A percentile compares a stretch with the other conserved stretches of the same genome.
phyloP scores from a whole-genome alignment of 2,888 invertebrate species.

The Oligia strigilis region DNA sequence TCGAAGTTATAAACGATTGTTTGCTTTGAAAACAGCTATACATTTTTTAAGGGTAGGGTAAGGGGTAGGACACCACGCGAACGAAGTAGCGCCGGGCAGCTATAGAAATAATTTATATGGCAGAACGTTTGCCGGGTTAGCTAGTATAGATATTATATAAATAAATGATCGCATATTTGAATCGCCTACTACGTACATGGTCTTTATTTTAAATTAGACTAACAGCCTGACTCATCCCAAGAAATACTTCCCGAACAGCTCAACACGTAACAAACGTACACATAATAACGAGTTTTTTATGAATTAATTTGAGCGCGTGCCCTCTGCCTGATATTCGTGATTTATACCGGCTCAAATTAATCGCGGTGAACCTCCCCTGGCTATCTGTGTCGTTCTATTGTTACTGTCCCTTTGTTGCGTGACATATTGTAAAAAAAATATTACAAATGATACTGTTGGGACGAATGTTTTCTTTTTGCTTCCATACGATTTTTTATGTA shows the following conservation, averaged over 20 bases:
- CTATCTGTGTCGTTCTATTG: slow-evolving; percentile 61
- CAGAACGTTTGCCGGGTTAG: too few species aligned
- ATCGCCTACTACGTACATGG: too few species aligned
- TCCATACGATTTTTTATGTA: neutral
- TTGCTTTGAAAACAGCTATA: neutral
- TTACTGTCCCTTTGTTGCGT: slow-evolving; percentile 57
- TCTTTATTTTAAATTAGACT: neutral
- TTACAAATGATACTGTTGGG: slow-evolving; percentile 37
- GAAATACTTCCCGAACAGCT: slow-evolving; percentile 26
- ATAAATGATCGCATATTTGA: too few species aligned
- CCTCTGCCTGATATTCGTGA: slow-evolving; percentile 62
- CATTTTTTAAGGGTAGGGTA: neutral
- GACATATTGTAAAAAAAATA: slow-evolving; percentile 59
- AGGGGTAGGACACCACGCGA: too few species aligned
- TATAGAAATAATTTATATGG: too few species aligned
- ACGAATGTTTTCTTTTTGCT: slow-evolving; percentile 17
- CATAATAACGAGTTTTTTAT: slow-evolving; percentile 60
- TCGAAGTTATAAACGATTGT: neutral
- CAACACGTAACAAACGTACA: slow-evolving; percentile 23
- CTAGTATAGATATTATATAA: too few species aligned
- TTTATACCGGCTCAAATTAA: slow-evolving; percentile 72
- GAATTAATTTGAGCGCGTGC: slow-evolving; percentile 61
- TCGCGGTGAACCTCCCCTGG: slow-evolving; percentile 57
- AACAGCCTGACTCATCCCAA: neutral
- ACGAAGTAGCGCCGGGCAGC: too few species aligned